Conservation (phyloP, 2,113 vertebrate genomes). For the Sebastes schlegelii region DNA sequence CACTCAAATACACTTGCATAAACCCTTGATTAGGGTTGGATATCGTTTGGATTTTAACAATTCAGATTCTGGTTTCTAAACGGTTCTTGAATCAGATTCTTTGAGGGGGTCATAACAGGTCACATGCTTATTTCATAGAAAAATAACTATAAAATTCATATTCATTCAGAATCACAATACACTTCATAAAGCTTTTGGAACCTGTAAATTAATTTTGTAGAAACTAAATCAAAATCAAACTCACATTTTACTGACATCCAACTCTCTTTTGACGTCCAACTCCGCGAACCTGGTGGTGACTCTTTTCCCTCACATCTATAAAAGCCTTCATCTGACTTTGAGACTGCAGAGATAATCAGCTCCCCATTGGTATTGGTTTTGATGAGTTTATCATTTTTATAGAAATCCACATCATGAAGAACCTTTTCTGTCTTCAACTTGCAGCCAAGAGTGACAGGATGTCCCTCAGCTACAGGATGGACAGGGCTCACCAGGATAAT, state of each 20-base stretch:
- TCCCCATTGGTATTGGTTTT: slow-evolving; percentile 7
- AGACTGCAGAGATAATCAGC: slow-evolving; percentile 50
- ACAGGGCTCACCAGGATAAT: slow-evolving; percentile 61
- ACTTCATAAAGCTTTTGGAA: no score
- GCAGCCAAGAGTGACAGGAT: slow-evolving; percentile 58
- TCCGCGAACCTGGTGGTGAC: neutral
- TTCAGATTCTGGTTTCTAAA: no score
- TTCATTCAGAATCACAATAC: no score
- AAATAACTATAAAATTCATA: no score
- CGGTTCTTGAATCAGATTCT: no score
- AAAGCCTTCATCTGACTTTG: slow-evolving; percentile 57
- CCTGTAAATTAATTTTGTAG: no score
- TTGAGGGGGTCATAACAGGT: no score
- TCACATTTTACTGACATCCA: slow-evolving; percentile 61
- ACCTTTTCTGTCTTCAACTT: accelerated
- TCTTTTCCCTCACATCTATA: slow-evolving; percentile 42
- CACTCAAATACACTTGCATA: neutral
- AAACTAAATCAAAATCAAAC: neutral
- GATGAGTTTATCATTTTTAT: slow-evolving; percentile 43
- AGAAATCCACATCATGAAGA: slow-evolving; percentile 24
- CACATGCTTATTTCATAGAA: no score
- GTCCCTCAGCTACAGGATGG: slow-evolving; percentile 57
- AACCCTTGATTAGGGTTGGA: no score
- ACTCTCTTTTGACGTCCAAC: slow-evolving; percentile 45
- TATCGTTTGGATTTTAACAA: no score